phyloP scores from a whole-genome alignment of 2,888 invertebrate genomes.

The Clistopyga incitator region DNA sequence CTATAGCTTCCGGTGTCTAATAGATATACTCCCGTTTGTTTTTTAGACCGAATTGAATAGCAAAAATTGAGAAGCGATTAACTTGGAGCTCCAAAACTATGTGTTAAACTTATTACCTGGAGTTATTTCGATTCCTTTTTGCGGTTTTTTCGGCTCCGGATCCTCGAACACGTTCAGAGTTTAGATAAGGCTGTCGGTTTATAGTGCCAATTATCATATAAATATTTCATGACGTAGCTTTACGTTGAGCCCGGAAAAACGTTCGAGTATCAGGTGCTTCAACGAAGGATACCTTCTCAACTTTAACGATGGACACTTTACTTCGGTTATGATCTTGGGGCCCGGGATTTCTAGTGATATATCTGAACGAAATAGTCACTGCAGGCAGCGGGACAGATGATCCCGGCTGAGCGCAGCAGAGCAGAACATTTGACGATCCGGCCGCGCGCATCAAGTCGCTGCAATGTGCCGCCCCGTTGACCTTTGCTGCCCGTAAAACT shows the following conservation, averaged over 20 bases:
- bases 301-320: constrained; percentile 27
- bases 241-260: not conserved
- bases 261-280: not conserved
- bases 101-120: too few species aligned
- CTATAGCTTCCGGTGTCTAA: too few species aligned
- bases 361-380: constrained; percentile 3
- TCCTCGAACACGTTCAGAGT: not conserved
- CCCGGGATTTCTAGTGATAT: not conserved
- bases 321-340: constrained; percentile 2
- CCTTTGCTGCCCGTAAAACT: constrained; percentile 70
- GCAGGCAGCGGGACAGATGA: constrained; percentile 12
- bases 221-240: constrained; percentile 13
- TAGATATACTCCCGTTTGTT: too few species aligned
- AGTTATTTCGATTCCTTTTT: not conserved
- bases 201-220: not conserved
- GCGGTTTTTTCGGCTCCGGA: not conserved
- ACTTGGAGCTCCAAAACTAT: too few species aligned
- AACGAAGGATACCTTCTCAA: not conserved
- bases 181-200: not conserved
- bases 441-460: constrained; percentile 35
- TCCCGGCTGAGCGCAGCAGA: constrained; percentile 23
- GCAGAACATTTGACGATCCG: constrained; percentile 52
- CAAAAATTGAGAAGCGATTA: too few species aligned
- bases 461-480: constrained; percentile 63
- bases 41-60: too few species aligned